Conservation (phyloP, 1,140 invertebrate species). For the Stegodyphus dumicola region DNA sequence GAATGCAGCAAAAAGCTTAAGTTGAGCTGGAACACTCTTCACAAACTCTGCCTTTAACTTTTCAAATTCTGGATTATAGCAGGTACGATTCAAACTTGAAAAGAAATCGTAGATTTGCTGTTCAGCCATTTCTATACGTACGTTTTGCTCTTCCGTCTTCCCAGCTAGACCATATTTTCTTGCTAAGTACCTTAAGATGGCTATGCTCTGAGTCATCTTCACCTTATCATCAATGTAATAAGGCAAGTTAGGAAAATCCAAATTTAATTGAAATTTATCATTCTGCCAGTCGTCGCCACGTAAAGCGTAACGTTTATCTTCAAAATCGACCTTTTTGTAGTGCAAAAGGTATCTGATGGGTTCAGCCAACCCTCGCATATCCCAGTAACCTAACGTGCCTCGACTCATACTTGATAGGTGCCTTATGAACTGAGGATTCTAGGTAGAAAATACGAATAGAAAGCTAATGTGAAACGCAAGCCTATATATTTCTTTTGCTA, state of each 20-base stretch:
- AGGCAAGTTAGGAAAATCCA: slow-evolving; percentile 67
- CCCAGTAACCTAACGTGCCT: slow-evolving; percentile 75
- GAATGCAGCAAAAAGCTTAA: slow-evolving; percentile 68
- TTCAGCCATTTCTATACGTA: slow-evolving; percentile 69
- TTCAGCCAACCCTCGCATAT: slow-evolving; percentile 77
- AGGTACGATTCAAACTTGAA: slow-evolving; percentile 66
- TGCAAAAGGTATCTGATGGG: slow-evolving; percentile 78
- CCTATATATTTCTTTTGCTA: no score
- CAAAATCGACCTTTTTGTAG: slow-evolving; percentile 77
- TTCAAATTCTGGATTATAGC: slow-evolving; percentile 62
- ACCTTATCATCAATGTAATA: slow-evolving; percentile 65
- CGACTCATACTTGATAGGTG: not conserved
- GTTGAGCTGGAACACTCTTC: slow-evolving; percentile 65
- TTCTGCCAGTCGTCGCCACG: slow-evolving; percentile 65
- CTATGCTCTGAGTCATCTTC: slow-evolving; percentile 68
- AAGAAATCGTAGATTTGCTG: slow-evolving; percentile 70
- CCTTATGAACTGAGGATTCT: no score
- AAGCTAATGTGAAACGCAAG: no score
- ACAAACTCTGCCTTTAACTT: slow-evolving; percentile 62
- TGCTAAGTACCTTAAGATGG: slow-evolving; percentile 72
- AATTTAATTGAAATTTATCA: slow-evolving; percentile 65
- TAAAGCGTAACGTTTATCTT: slow-evolving; percentile 71
- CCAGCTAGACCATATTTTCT: slow-evolving; percentile 66
- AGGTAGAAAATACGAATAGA: no score
- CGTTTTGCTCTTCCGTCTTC: slow-evolving; percentile 67